phyloP scores from a whole-genome alignment of 37 sponge, comb jelly and placozoan species.

The Cladorhizidae sp. region DNA sequence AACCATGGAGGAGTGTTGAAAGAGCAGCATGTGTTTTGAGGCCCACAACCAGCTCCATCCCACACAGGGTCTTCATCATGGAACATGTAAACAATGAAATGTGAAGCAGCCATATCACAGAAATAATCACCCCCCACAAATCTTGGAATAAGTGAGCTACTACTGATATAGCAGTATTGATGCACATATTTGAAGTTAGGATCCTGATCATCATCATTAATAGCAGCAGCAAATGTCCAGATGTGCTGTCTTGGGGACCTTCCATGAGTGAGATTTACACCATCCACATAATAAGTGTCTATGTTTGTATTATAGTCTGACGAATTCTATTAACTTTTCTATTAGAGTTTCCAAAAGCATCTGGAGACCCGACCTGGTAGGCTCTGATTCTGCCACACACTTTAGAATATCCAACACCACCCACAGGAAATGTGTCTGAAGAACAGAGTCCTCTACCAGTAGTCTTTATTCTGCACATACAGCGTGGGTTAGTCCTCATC shows the following conservation, averaged over 20 bases:
- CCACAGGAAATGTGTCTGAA: neutral
- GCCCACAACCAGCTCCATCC: slow-evolving; percentile 46
- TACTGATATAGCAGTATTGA: neutral
- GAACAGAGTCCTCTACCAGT: neutral
- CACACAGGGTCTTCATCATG: slow-evolving; percentile 24
- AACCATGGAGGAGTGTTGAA: slow-evolving; percentile 19
- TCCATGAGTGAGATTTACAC: slow-evolving; percentile 44
- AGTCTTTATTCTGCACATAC: neutral
- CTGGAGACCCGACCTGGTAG: too few species aligned
- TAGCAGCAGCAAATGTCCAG: slow-evolving; percentile 36
- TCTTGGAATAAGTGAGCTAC: too few species aligned
- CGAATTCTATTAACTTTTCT: too few species aligned
- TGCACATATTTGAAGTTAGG: neutral
- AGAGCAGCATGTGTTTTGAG: slow-evolving; percentile 9
- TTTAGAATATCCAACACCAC: slow-evolving; percentile 2
- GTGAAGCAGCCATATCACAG: slow-evolving; percentile 23
- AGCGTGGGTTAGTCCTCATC: neutral
- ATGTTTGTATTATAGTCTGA: neutral
- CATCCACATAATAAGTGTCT: slow-evolving; percentile 25
- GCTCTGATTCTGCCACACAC: slow-evolving; percentile 40
- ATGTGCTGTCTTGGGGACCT: slow-evolving; percentile 28
- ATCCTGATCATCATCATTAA: neutral
- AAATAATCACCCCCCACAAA: neutral
- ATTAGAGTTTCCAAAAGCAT: slow-evolving; percentile 16
- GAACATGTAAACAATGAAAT: neutral